Conservation (phyloP, 37 sponge, comb jelly and placozoan genomes). For the Agelas oroides region DNA sequence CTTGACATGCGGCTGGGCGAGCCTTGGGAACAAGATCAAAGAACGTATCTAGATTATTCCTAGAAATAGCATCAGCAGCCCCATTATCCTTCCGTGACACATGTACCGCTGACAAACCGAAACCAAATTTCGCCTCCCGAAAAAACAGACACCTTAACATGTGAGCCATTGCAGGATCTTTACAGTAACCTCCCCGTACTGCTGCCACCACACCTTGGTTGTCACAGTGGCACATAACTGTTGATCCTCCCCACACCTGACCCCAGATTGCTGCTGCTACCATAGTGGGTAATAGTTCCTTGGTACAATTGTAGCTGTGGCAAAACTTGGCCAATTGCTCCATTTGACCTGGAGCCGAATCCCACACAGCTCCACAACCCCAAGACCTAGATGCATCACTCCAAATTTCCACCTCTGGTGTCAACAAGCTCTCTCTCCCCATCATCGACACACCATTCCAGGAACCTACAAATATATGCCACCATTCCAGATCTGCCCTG, state of each 20-base stretch:
- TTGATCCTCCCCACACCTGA: background rate
- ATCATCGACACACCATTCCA: constrained; percentile 30
- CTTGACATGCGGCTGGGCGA: background rate
- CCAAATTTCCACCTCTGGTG: no score
- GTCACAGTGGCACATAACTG: constrained; percentile 15
- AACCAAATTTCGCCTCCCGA: background rate
- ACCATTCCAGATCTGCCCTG: constrained; percentile 33
- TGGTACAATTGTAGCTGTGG: background rate
- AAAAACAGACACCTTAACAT: constrained; percentile 5
- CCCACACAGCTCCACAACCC: no score
- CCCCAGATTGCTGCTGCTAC: constrained; percentile 14
- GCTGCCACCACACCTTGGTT: background rate
- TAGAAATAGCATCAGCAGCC: background rate
- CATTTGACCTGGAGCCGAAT: constrained; percentile 11
- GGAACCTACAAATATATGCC: constrained; percentile 13
- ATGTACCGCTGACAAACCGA: constrained; percentile 2
- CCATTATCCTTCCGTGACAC: background rate
- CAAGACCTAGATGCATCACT: no score
- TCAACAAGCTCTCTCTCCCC: no score
- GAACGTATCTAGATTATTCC: background rate
- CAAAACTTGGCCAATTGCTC: background rate
- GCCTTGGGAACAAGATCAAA: constrained; percentile 13
- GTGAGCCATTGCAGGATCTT: background rate
- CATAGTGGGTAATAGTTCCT: background rate
- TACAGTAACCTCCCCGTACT: constrained; percentile 1